phyloP scores from a whole-genome alignment of 2,113 vertebrate species.

The Gymnocephalus cernua region DNA sequence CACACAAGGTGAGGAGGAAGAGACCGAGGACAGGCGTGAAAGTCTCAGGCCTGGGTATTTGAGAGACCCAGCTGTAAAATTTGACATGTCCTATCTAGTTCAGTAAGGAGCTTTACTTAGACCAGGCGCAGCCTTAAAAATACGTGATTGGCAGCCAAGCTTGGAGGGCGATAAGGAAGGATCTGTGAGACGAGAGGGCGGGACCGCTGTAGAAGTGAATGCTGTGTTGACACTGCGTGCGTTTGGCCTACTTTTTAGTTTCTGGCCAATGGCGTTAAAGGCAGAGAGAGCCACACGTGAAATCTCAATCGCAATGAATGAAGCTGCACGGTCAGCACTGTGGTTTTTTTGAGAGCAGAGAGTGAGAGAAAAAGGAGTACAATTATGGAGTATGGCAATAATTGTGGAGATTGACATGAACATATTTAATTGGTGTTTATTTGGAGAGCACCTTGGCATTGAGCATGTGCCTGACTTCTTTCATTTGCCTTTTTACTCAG shows the following conservation, averaged over 20 bases:
- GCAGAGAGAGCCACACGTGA: conserved; percentile 54
- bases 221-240: conserved; percentile 40
- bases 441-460: conserved; percentile 63
- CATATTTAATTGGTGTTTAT: conserved; percentile 70
- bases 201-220: conserved; percentile 1
- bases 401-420: conserved; percentile 59
- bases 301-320: conserved; percentile 43
- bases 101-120: conserved; percentile 63
- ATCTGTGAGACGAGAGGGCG: conserved; percentile 44
- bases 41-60: conserved; percentile 38
- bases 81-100: conserved; percentile 67
- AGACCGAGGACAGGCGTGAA: conserved; percentile 20
- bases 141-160: conserved; percentile 46
- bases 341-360: conserved; percentile 18
- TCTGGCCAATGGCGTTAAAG: conserved; percentile 34
- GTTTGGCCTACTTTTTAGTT: conserved; percentile 33
- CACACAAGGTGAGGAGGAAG: conserved; percentile 16
- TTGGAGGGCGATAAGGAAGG: conserved; percentile 47
- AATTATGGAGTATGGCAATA: conserved; percentile 51
- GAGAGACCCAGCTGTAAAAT: conserved; percentile 70
- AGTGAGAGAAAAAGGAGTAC: conserved; percentile 18
- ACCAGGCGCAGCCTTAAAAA: conserved; percentile 20
- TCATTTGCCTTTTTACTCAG: conserved; percentile 68
- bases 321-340: conserved; percentile 48
- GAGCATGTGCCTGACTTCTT: conserved; percentile 57